These are phyloP conservation scores for Caenorhabditis inopinata DNA, from an alignment of 1,140 invertebrate species.

Conservation along the genomic window DNA sequence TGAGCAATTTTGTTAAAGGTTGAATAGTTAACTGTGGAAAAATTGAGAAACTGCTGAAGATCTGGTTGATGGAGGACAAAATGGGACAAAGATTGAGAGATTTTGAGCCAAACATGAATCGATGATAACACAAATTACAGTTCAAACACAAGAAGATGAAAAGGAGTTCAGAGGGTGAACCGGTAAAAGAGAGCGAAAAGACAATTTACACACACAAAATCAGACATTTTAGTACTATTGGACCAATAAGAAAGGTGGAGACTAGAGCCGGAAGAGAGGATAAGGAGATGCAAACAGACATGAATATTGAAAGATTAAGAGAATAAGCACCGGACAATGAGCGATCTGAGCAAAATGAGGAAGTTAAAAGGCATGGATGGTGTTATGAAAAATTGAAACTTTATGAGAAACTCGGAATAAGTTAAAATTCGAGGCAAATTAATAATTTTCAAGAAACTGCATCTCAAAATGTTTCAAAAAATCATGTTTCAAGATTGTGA, in stretches of 20 bases:
- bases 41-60: background rate
- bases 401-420: too few species aligned
- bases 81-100: background rate
- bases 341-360: background rate
- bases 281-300: background rate
- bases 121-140: background rate
- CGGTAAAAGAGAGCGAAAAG: background rate
- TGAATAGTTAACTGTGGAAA: background rate
- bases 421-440: too few species aligned
- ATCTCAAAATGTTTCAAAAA: too few species aligned
- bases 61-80: background rate
- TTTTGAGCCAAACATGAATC: background rate
- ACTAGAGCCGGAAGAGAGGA: background rate
- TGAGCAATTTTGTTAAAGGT: constrained; percentile 23
- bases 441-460: too few species aligned
- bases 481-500: too few species aligned
- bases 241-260: background rate
- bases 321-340: background rate
- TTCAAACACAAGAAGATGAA: background rate
- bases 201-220: background rate
- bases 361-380: too few species aligned
- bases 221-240: background rate
- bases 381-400: background rate
- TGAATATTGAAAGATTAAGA: background rate
- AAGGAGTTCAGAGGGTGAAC: background rate